Conservation (phyloP, 37 sponge, comb jelly and placozoan species). For the Diacarnus erythraeanus region DNA sequence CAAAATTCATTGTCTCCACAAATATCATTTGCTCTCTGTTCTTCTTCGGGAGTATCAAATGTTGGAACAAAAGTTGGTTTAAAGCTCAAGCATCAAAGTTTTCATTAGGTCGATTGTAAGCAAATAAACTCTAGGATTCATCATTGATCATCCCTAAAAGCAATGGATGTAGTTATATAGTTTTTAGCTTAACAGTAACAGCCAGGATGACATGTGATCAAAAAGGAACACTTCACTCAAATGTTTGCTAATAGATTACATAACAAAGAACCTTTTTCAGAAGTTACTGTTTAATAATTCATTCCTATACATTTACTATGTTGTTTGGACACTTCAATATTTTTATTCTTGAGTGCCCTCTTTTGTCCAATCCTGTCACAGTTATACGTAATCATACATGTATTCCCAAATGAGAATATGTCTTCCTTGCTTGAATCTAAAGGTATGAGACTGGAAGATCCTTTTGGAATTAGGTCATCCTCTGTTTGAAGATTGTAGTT, state of each 20-base stretch:
- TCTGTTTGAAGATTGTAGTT: constrained; percentile 28
- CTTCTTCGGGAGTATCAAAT: constrained; percentile 28
- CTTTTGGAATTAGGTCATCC: constrained; percentile 40
- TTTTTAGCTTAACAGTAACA: not conserved
- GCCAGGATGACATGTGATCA: no score
- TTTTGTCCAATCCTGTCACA: no score
- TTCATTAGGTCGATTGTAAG: constrained; percentile 13
- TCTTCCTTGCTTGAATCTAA: constrained; percentile 21
- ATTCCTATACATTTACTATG: no score
- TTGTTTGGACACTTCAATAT: no score
- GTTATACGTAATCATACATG: constrained; percentile 66
- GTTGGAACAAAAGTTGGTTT: constrained; percentile 30
- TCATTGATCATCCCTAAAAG: constrained; percentile 37
- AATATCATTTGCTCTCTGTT: constrained; percentile 34
- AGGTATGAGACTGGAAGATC: not conserved
- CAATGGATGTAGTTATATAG: not conserved
- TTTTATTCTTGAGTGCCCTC: no score
- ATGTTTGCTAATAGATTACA: no score
- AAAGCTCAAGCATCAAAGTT: constrained; percentile 21
- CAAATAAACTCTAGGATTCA: constrained; percentile 37
- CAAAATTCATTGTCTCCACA: constrained; percentile 47
- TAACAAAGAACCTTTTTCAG: no score
- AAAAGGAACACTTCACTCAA: no score
- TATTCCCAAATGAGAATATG: constrained; percentile 44
- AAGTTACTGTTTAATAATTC: no score